Evolutionary conservation across 2,113 vertebrate species (phyloP).

Genomic region (Callorhinus ursinus): DNA sequence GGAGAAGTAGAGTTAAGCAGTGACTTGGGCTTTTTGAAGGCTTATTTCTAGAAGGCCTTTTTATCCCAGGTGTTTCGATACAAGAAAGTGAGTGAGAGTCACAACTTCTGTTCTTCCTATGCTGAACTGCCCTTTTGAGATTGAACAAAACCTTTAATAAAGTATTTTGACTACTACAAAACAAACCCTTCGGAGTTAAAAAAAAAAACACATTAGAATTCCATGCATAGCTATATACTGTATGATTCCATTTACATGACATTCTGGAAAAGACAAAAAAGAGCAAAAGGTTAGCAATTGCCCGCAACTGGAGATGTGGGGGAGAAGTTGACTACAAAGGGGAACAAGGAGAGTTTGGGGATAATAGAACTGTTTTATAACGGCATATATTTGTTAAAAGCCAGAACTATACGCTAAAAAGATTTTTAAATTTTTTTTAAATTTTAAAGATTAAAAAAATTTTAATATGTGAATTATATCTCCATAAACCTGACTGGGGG

Average conservation of each 20-base stretch:
- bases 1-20: not conserved
- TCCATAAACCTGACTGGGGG: not conserved
- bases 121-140: not conserved
- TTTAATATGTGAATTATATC: not conserved
- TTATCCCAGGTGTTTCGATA: not conserved
- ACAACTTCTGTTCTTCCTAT: not conserved
- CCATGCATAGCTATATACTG: not conserved
- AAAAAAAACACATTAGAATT: not conserved
- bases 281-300: not conserved
- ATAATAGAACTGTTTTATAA: not conserved
- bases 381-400: not conserved
- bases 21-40: not conserved
- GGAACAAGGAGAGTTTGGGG: not conserved
- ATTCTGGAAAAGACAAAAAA: slow-evolving; percentile 14
- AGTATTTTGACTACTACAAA: not conserved
- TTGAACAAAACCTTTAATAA: not conserved
- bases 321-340: not conserved
- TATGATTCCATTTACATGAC: not conserved
- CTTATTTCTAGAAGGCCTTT: not conserved
- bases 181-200: not conserved
- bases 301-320: not conserved
- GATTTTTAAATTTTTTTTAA: not conserved
- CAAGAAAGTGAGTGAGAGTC: not conserved
- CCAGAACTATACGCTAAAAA: not conserved
- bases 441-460: not conserved